A percentile compares a stretch with the other conserved stretches of the same genome.
phyloP scores from a whole-genome alignment of 2,888 invertebrate species.

The Lysandra bellargus region DNA sequence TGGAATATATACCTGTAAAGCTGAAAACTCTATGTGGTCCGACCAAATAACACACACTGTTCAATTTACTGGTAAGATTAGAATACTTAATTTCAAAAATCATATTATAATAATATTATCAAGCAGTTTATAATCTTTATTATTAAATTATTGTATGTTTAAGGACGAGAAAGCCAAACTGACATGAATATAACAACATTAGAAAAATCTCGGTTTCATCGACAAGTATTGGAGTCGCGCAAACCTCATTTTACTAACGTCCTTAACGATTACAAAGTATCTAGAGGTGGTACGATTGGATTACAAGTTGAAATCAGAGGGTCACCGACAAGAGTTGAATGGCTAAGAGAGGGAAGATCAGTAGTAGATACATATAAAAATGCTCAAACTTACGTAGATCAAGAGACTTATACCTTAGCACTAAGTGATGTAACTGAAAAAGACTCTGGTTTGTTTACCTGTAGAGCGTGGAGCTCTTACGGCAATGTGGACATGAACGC shows the following conservation, averaged over 20 bases:
- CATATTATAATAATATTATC: background rate
- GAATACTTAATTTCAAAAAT: background rate
- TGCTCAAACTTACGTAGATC: slow-evolving; percentile 83
- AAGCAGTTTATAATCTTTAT: background rate
- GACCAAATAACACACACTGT: slow-evolving; percentile 88
- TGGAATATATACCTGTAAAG: slow-evolving; percentile 88
- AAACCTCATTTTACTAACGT: slow-evolving; percentile 85
- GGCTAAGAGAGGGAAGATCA: slow-evolving; percentile 85
- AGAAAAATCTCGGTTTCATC: slow-evolving; percentile 59
- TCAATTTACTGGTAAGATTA: slow-evolving; percentile 81
- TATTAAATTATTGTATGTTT: slow-evolving; percentile 36
- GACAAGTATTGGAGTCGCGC: slow-evolving; percentile 71
- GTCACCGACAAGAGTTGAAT: slow-evolving; percentile 86
- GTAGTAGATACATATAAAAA: slow-evolving; percentile 81
- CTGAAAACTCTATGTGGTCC: slow-evolving; percentile 85
- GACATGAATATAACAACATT: slow-evolving; percentile 60
- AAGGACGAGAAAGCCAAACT: slow-evolving; percentile 58
- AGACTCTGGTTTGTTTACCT: slow-evolving; percentile 88
- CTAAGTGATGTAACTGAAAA: slow-evolving; percentile 86
- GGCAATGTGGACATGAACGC: slow-evolving; percentile 88
- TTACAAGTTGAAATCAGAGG: slow-evolving; percentile 90
- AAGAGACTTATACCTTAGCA: slow-evolving; percentile 86
- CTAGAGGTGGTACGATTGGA: slow-evolving; percentile 89
- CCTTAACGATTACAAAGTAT: slow-evolving; percentile 86
- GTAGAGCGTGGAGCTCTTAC: slow-evolving; percentile 86